Evolutionary conservation across 2,113 vertebrate species (phyloP), one percentile per base, ranked within the genome.

Genomic region (Morone chrysops): DNA sequence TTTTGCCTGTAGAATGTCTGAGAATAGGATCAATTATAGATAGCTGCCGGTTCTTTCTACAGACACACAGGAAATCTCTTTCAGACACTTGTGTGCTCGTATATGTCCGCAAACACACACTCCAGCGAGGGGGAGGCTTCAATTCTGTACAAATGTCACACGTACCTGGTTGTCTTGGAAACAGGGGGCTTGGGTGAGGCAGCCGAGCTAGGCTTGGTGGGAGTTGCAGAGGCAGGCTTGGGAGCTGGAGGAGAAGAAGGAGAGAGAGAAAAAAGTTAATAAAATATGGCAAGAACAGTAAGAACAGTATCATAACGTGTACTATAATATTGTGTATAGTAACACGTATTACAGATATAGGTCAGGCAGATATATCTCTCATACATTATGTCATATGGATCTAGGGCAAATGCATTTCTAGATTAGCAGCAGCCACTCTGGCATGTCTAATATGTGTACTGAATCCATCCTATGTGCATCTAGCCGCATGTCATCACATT

Each of bases 131-230:
- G 56, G 18, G 48, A 66, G 48, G 47, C 67, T 82, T 78, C 11
- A 68, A n/a, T 59, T 73, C 62, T 50, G 62, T 16, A 70, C 47
- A 68, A 76, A 75, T 89, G 74, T 83, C 80, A 82, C 31, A 71
- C 92, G 71, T 87, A 96, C 95, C 95, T 95, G 87, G 93, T 90
- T 89, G 95, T 90, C 93, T 95, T 96, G 85, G 95, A 88, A 88
- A 92, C 90, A 0, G 84, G 76, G 11, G 94, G 77, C 81, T 93
- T 95, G 78, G 88, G 53, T 59, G 91, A 68, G 43, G 91, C 80
- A 2, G 90, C 65, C 9, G 93, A 81, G 72, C 81, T 62, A 0
- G 93, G 85, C 70, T 91, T 95, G 78, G 93, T 93, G 61, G 93
- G 53, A 75, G 93, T 69, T 63, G 91, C 41, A 81, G 86, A 65